Percentiles rank a stretch among this genome's conserved stretches.
These are phyloP conservation scores for Phallusia fumigata DNA, from an alignment of 23 tunicate species.

Conservation along the genomic window DNA sequence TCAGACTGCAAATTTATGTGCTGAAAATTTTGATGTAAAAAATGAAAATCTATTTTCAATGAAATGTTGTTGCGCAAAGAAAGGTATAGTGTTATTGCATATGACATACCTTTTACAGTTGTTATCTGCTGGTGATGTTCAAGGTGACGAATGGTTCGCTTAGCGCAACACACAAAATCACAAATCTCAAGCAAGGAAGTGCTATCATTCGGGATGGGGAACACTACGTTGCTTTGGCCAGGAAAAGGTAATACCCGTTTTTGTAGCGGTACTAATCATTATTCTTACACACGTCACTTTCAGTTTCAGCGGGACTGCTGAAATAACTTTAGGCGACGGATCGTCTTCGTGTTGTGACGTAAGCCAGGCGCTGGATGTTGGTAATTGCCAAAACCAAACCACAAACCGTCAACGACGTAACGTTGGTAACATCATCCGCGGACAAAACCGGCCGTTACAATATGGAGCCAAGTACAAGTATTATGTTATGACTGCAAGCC, in stretches of 20 bases:
- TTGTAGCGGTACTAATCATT: neutral
- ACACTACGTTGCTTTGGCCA: neutral
- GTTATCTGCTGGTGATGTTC: neutral
- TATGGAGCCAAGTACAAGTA: neutral
- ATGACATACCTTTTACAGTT: no score
- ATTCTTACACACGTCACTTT: neutral
- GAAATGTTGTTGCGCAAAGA: no score
- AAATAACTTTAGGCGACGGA: neutral
- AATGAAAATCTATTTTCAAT: no score
- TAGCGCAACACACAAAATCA: neutral
- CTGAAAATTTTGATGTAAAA: no score
- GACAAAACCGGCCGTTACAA: conserved; percentile 4
- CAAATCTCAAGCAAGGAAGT: neutral
- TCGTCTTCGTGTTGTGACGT: neutral
- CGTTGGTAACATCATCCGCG: neutral
- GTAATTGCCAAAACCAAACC: neutral
- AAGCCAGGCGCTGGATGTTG: no score
- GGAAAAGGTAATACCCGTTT: neutral
- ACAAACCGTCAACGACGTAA: neutral
- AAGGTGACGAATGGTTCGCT: neutral
- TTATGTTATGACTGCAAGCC: conserved; percentile 1
- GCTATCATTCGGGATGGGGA: neutral
- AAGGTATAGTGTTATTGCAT: no score
- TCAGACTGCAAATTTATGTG: no score
- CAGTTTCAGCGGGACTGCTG: neutral